Base-by-base conservation (phyloP, 2,888 invertebrate genomes). In the Drosophila anomalata region DNA sequence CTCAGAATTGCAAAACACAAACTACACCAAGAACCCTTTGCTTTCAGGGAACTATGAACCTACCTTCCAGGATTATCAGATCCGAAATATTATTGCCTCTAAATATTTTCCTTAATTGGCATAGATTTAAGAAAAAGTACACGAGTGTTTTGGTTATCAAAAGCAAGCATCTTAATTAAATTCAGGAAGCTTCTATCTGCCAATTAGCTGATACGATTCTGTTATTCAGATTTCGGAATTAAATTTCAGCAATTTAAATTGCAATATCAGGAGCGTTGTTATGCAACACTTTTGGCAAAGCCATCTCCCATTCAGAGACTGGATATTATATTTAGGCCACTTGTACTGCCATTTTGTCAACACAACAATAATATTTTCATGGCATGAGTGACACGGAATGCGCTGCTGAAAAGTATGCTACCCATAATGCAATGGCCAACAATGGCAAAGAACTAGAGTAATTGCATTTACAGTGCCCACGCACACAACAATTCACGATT, bases 371-470 rank as follows among this genome's bases (percentile, higher is more conserved):
- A 68, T 14, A 57, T 12, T 60, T 48, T 31, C 41, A 61, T 50
- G 53, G 39, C 20, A 53, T 9, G 24, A 52, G 31, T 31, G 66
- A 17, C 55, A 31, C 50, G 29, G 26, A n/a, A 33, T 17, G 33
- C 20, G 39, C 44, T 53, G 53, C 54, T 60, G 50, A 48, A 61
- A 80, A 84, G 74, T 77, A 67, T 75, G 65, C 66, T 70, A 53
- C 72, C 72, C 75, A 87, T 78, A 81, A 73, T 81, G 77, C 63
- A 75, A 83, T 78, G 77, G 75, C 71, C 54, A 72, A 75, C 69
- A 81, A 87, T 83, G 75, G 68, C 55, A 59, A 52, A 66, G 62
- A 68, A 65, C 58, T 73, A 52, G 52, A 73, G 75, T 87, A 87
- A 83, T 84, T 87, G 87, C 85, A 62, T 78, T 78, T 86, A 47